Base-by-base conservation (phyloP, 1,140 invertebrate genomes). In the Melitaea cinxia region DNA sequence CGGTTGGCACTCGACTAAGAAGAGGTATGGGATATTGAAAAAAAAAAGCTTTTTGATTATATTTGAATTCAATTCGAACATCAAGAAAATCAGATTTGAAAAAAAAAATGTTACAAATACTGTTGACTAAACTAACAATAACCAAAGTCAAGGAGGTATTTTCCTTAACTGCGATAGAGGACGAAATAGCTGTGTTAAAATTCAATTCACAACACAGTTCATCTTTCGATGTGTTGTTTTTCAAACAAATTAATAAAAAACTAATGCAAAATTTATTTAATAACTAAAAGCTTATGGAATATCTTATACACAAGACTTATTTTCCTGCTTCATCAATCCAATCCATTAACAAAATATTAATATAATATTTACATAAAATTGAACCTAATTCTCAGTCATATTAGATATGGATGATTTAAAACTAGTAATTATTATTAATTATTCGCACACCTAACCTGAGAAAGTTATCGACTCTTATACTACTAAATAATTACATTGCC, bases 321-420 rank as follows among this genome's bases (percentile, higher is more conserved):
- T 66, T 59, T 73, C 72, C 69, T 71, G 61, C 64, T 52, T 71
- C 65, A 68, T 78, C 76, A 72, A 68, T 57, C 24, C 59, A 75
- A 72, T 68, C 52, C 65, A 72, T 78, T 77, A 79, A 83, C 68
- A 75, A 67, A 79, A 78, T 69, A 70, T 74, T 76, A 77, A 73
- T 75, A 72, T 72, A 67, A 65, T 85, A 89, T 89, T 85, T 89
- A 89, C 83, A 88, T 65, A 78, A 77, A 80, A 86, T 88, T 87
- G 84, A 88, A 89, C 83, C 84, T 81, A 83, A 89, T 87, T 86
- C 82, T 88, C 87, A 89, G 87, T 87, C 84, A 87, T 82, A 85
- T 86, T 78, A 79, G 73, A 85, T 76, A 80, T 78, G 74, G 68
- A 75, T 75, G 65, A 67, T 80, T 63, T 50, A 58, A 68, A 15